These are phyloP conservation scores for Campodea augens DNA, from an alignment of 1,140 invertebrate genomes.

Conservation along the genomic window DNA sequence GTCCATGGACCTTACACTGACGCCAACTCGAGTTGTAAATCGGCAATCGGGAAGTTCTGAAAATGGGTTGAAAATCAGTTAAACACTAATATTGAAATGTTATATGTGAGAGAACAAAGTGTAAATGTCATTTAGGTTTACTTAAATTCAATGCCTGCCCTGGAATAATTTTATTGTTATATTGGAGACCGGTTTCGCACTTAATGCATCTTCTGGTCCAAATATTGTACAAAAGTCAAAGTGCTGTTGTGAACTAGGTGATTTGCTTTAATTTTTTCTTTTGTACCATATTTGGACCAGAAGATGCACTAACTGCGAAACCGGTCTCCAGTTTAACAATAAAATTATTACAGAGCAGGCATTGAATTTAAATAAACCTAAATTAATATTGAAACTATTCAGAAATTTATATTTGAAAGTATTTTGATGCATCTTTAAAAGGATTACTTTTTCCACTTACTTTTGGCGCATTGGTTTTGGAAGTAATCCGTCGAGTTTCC, in stretches of 20 bases:
- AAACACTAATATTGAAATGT: slow-evolving; percentile 8
- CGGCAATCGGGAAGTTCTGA: slow-evolving; percentile 28
- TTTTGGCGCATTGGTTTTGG: slow-evolving; percentile 29
- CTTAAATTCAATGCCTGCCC: too few relatives aligned
- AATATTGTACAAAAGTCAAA: slow-evolving; percentile 3
- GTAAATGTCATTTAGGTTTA: too few relatives aligned
- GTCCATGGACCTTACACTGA: slow-evolving; percentile 28
- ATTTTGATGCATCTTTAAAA: slow-evolving; percentile 2
- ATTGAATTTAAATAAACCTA: too few relatives aligned
- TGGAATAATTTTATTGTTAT: too few relatives aligned
- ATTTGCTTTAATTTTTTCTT: too few relatives aligned
- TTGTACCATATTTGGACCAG: too few relatives aligned
- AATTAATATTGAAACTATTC: slow-evolving; percentile 2
- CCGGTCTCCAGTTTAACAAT: too few relatives aligned
- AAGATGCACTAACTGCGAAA: too few relatives aligned
- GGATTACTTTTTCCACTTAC: slow-evolving; percentile 13
- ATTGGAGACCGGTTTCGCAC: too few relatives aligned
- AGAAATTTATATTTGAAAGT: background rate
- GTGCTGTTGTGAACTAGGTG: background rate
- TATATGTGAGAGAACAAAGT: too few relatives aligned
- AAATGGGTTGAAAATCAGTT: slow-evolving; percentile 6
- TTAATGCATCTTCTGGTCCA: too few relatives aligned
- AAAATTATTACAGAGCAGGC: too few relatives aligned
- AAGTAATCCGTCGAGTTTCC: slow-evolving; percentile 26
- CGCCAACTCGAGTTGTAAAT: slow-evolving; percentile 22